Conservation (phyloP, 2,888 invertebrate species). For the Germaria angustata region DNA sequence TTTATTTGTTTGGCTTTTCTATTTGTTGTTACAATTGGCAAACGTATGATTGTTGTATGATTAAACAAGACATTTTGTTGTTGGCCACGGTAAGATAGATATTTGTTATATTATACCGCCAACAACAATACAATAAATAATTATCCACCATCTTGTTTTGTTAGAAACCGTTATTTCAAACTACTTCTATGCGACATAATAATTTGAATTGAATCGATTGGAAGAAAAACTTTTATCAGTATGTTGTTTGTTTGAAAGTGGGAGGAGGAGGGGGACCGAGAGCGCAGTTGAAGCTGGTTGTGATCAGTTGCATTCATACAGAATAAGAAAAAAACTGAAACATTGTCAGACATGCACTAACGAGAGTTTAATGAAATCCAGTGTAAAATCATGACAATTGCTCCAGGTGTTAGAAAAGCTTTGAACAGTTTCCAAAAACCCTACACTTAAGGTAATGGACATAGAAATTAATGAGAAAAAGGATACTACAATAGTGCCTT, state of each 20-base stretch:
- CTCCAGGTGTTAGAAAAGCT: neutral
- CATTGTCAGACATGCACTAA: slow-evolving; percentile 23
- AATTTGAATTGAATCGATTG: neutral
- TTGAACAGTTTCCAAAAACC: neutral
- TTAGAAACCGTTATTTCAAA: slow-evolving; percentile 36
- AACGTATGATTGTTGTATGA: slow-evolving; percentile 33
- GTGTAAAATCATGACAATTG: slow-evolving; percentile 35
- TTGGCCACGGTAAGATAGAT: neutral
- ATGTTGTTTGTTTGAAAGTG: neutral
- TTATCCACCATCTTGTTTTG: slow-evolving; percentile 41
- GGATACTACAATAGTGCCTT: too few species aligned
- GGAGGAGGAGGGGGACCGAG: neutral
- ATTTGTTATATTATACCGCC: slow-evolving; percentile 31
- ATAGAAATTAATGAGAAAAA: too few species aligned
- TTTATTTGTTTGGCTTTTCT: slow-evolving; percentile 15
- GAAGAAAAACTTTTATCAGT: neutral
- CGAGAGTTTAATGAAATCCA: slow-evolving; percentile 22
- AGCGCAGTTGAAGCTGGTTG: neutral
- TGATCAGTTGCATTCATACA: neutral
- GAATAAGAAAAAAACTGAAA: neutral
- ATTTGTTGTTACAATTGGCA: neutral
- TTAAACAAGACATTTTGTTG: slow-evolving; percentile 33
- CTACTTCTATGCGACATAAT: slow-evolving; percentile 9
- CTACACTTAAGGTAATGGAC: neutral
- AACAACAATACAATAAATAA: slow-evolving; percentile 40